Base-by-base conservation (phyloP, 2,113 vertebrate genomes). In the Pao palembangensis region DNA sequence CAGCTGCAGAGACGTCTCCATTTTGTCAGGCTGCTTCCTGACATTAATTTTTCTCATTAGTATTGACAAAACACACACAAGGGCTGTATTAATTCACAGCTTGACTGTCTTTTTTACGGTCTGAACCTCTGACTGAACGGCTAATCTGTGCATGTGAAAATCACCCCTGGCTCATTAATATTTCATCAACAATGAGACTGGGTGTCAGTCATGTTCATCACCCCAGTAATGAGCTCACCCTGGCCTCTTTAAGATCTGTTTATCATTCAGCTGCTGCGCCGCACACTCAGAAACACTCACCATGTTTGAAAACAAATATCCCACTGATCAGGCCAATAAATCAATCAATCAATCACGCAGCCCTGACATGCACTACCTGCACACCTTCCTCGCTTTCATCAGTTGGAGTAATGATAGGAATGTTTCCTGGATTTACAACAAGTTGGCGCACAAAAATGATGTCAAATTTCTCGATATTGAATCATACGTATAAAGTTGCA, bases 401-500 rank as follows among this genome's bases (percentile, higher is more conserved):
- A 51, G 34, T 38, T 12, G 34, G 34, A 38, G 34, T 3, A 38
- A 38, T 10, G 34, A 38, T 38, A 38, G 10, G 4, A 38, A 11
- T 50, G 55, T 71, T 71, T 59, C 18, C 16, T 16, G 1, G 44
- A n/a, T 47, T 47, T 17, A 4, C 44, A 17, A 13, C n/a, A n/a
- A 8, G 8, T 54, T 16, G 34, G 11, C 3, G 34, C 11, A 11
- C 34, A 38, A 47, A 55, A 38, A 14, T 72, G 43, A 46, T 69
- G 58, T 76, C 25, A 73, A 64, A 84, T 88, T 85, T 79, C 86
- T 75, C 61, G 4, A 44, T 62, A 58, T 84, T 86, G 86, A 88
- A 85, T 88, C 86, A 88, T 88, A 20, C 78, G 58, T 73, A 67
- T 78, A 67, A 76, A 71, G 61, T 79, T 65, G 12, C 73, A 74